Base-by-base conservation (phyloP, 2,797 vertebrate species). In the Crocidura indochinensis region DNA sequence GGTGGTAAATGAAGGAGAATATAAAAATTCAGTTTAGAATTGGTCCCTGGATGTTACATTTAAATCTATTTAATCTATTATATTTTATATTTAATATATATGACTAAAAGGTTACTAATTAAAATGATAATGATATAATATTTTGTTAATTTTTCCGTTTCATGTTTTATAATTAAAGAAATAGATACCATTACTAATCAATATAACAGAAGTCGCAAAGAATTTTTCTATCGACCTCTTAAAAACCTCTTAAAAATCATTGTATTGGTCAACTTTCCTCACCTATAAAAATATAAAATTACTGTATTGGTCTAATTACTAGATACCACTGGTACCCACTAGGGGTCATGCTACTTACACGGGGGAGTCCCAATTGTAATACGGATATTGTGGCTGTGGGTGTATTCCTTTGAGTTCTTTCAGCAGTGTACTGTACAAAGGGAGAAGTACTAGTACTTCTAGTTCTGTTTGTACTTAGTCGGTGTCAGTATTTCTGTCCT, bases 311-410 rank as follows among this genome's bases (percentile, higher is more conserved):
- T 73, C 20, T 90, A 71, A 38, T 75, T n/a, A 29, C 15, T n/a
- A 17, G 44, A 15, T 67, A 19, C 68, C 38, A 15, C 29, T 31
- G 31, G 29, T 72, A 3, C 44, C 95, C 96, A 96, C 92, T 88
- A 96, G 96, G 87, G 92, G 95, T 94, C 95, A 91, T 12, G 87
- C 95, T 93, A 20, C 83, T 56, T 75, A 91, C 95, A 86, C 20
- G 11, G 24, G 95, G 64, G 78, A 75, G 92, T 94, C 27, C 82
- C 78, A 84, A 95, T 93, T 94, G 72, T 94, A 94, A 88, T 90
- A 87, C 84, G 95, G 85, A 67, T 49, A 26, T 31, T 27, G 60
- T 73, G 44, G 24, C 4, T 15, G 6, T 10, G 24, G 26, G 56
- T 8, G 17, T 22, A 64, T 46, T 26, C 47, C 69, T 65, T 64